Evolutionary conservation across 2,888 invertebrate genomes (phyloP).

Genomic region (Pterobdella sp.): DNA sequence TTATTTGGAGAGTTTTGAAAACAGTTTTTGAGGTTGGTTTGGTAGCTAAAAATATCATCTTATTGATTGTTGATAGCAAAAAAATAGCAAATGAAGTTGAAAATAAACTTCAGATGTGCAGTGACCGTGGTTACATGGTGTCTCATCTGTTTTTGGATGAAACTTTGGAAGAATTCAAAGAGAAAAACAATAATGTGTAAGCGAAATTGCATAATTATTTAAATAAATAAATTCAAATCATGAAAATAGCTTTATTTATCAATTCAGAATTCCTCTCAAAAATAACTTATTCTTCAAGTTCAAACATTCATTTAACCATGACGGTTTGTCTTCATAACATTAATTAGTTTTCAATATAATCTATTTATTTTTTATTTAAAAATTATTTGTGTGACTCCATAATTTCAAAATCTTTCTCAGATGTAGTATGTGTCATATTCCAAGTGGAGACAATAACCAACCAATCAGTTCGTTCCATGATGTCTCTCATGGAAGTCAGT

Average conservation of each 20-base stretch:
- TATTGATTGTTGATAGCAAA: not conserved
- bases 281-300: not conserved
- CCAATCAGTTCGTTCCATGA: not conserved
- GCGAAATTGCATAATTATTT: not conserved
- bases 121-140: conserved; percentile 28
- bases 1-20: conserved; percentile 22
- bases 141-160: conserved; percentile 18
- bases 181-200: conserved; percentile 7
- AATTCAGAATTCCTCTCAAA: not conserved
- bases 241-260: not conserved
- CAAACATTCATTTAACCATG: not conserved
- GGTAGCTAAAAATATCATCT: not conserved
- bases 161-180: conserved; percentile 23
- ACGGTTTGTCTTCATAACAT: not conserved
- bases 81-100: not conserved
- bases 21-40: conserved; percentile 23
- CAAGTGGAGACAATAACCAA: not conserved
- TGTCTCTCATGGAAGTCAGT: not conserved
- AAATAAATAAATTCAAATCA: not conserved
- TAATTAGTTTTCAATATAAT: not conserved
- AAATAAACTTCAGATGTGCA: conserved; percentile 23
- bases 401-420: not conserved
- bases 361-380: not conserved
- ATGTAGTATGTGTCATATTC: not conserved
- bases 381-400: not conserved